Percentiles rank a stretch among this genome's conserved stretches.
Evolutionary conservation across 2,888 invertebrate species (phyloP).

Genomic region (Chirona hameri): DNA sequence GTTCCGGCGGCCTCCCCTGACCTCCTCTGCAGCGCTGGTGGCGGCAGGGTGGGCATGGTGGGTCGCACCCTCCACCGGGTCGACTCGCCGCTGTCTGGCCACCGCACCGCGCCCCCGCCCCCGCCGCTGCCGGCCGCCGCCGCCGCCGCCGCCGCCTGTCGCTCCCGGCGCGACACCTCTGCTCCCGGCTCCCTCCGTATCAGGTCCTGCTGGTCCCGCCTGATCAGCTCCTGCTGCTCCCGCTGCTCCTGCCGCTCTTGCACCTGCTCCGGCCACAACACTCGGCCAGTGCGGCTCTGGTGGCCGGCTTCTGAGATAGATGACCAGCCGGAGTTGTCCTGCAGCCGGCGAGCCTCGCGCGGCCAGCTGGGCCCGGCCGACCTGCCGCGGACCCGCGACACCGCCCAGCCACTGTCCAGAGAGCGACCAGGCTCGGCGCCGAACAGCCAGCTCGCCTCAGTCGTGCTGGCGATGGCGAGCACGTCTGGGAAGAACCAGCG

Average conservation of each 20-base stretch:
- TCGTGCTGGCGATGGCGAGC: neutral
- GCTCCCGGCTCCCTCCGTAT: too few relatives aligned
- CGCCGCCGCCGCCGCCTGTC: too few relatives aligned
- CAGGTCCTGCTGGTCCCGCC: too few relatives aligned
- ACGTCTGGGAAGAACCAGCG: neutral
- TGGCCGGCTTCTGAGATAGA: neutral
- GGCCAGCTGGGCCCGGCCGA: neutral
- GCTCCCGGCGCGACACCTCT: too few relatives aligned
- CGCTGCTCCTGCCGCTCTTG: too few relatives aligned
- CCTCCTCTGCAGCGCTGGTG: neutral
- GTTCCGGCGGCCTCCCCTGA: too few relatives aligned
- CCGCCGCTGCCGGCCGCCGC: too few relatives aligned
- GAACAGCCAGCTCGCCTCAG: neutral
- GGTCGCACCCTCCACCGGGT: constrained; percentile 7
- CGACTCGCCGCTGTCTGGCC: neutral
- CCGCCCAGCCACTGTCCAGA: neutral
- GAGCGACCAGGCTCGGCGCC: neutral
- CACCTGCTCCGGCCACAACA: neutral
- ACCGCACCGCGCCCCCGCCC: neutral
- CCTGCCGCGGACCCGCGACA: neutral
- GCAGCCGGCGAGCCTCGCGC: neutral
- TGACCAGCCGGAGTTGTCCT: neutral
- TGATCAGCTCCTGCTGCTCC: too few relatives aligned
- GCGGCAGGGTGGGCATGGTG: constrained; percentile 13
- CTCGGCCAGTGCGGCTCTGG: neutral